Evolutionary conservation across 1,140 invertebrate genomes (phyloP).

Genomic region (Nomia melanderi): DNA sequence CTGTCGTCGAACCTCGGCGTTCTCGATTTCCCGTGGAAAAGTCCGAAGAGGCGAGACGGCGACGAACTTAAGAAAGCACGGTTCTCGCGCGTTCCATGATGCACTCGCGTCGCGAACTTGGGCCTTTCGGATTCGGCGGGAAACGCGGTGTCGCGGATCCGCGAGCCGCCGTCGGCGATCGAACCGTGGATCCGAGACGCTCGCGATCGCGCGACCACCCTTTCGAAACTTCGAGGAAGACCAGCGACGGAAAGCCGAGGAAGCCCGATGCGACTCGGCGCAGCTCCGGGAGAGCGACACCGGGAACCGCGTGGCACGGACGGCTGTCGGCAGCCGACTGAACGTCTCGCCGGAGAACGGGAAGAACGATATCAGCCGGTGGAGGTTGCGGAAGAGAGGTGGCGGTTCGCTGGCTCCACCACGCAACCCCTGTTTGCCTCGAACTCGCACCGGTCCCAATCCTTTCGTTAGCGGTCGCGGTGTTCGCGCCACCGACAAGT

Average conservation of each 20-base stretch:
- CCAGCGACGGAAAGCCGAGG: no score
- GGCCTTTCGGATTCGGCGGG: neutral
- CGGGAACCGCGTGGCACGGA: slow-evolving; percentile 55
- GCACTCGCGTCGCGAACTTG: neutral
- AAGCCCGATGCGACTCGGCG: neutral
- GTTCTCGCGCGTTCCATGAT: slow-evolving; percentile 37
- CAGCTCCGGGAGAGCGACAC: slow-evolving; percentile 21
- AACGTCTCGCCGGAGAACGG: slow-evolving; percentile 64
- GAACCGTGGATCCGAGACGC: neutral
- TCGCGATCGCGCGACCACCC: no score
- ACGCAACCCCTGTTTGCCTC: slow-evolving; percentile 56
- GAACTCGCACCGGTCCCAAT: slow-evolving; percentile 24
- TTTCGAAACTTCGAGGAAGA: no score
- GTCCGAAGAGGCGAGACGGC: slow-evolving; percentile 26
- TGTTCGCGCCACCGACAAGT: no score
- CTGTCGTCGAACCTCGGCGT: slow-evolving; percentile 34
- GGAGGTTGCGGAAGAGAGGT: slow-evolving; percentile 54
- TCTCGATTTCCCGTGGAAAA: slow-evolving; percentile 24
- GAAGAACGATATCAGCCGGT: slow-evolving; percentile 52
- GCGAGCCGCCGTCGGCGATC: no score
- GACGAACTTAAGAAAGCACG: no score
- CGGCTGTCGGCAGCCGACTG: slow-evolving; percentile 77
- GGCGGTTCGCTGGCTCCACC: slow-evolving; percentile 57
- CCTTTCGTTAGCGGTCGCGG: slow-evolving; percentile 6
- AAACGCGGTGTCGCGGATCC: neutral